Percentiles rank a stretch among this genome's conserved stretches.
phyloP scores from a whole-genome alignment of 2,888 invertebrate species.

The Apamea crenata region DNA sequence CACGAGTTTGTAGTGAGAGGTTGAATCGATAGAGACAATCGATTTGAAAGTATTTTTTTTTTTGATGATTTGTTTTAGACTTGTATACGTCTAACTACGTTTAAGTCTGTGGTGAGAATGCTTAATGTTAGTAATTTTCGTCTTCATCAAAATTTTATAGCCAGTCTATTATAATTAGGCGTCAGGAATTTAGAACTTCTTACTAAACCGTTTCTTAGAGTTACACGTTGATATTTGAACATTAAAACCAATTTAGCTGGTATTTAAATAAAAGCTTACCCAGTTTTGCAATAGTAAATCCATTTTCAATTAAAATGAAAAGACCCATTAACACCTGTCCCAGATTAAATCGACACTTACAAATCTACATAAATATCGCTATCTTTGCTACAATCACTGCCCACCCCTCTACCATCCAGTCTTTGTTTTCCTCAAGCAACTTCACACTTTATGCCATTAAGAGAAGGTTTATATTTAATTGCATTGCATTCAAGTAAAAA shows the following conservation, averaged over 20 bases:
- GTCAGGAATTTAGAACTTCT: constrained; percentile 2
- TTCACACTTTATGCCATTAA: constrained; percentile 21
- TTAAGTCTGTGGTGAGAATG: not conserved
- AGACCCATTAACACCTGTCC: constrained; percentile 63
- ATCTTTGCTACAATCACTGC: constrained; percentile 59
- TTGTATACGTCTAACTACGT: no score
- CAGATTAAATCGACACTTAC: constrained; percentile 64
- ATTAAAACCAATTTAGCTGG: constrained; percentile 26
- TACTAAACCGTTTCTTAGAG: constrained; percentile 1
- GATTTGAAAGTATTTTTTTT: not conserved
- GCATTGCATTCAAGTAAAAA: not conserved
- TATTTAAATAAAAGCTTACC: constrained; percentile 33
- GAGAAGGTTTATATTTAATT: constrained; percentile 13
- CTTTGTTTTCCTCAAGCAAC: constrained; percentile 21
- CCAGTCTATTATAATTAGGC: not conserved
- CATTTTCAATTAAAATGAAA: constrained; percentile 62
- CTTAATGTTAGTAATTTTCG: not conserved
- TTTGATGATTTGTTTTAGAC: not conserved
- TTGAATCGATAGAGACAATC: constrained; percentile 35
- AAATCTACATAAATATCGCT: constrained; percentile 66
- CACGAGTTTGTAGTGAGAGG: constrained; percentile 14
- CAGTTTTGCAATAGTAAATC: constrained; percentile 33
- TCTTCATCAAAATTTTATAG: constrained; percentile 1
- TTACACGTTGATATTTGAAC: not conserved
- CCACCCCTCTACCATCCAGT: constrained; percentile 51